A percentile compares a stretch with the other conserved stretches of the same genome.
These are phyloP conservation scores for Neomorphus geoffroyi DNA, from an alignment of 2,797 vertebrate genomes.

Conservation along the genomic window DNA sequence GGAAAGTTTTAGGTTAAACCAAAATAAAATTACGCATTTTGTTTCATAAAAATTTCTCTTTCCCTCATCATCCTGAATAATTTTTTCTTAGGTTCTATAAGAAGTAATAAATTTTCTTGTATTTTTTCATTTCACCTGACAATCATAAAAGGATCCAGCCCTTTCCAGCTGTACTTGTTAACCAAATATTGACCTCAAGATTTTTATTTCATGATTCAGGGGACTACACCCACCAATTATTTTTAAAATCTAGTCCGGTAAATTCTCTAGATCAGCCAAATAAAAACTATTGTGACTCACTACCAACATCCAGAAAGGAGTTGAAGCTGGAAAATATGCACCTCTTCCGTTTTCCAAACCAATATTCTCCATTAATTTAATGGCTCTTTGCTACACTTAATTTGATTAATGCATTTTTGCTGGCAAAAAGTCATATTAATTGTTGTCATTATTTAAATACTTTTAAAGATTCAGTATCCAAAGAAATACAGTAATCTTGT, in stretches of 20 bases:
- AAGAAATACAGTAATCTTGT: background rate
- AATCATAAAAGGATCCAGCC: background rate
- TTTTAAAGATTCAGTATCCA: background rate
- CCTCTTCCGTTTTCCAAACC: background rate
- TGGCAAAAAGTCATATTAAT: background rate
- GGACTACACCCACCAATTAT: background rate
- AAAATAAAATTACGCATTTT: background rate
- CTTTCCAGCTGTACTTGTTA: background rate
- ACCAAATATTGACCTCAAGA: accelerated
- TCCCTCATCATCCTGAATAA: background rate
- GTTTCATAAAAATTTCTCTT: background rate
- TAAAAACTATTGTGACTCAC: background rate
- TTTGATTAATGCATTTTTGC: conserved; percentile 8
- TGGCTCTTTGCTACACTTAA: background rate
- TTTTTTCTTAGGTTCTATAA: background rate
- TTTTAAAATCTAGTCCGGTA: background rate
- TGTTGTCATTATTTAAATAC: background rate
- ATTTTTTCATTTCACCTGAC: background rate
- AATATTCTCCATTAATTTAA: background rate
- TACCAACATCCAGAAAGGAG: background rate
- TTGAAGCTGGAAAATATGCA: background rate
- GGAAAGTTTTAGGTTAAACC: background rate
- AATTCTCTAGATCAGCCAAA: background rate
- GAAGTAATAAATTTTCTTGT: background rate
- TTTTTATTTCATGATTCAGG: background rate